Conservation (phyloP, 1,140 invertebrate genomes). For the Bombus superbus region DNA sequence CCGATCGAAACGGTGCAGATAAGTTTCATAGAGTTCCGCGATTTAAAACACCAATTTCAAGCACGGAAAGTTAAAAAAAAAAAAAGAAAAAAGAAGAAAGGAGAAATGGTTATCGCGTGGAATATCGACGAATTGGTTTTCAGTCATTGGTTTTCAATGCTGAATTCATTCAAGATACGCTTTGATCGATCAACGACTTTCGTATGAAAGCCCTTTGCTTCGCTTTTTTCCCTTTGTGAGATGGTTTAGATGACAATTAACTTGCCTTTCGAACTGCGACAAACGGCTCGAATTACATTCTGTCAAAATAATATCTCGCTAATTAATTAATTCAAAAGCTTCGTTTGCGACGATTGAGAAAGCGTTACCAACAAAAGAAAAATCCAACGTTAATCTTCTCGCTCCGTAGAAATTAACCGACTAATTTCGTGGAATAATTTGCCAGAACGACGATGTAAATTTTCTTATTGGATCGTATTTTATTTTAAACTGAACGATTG, state of each 20-base stretch:
- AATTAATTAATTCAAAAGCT: not conserved
- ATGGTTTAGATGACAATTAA: constrained; percentile 11
- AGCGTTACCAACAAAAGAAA: not conserved
- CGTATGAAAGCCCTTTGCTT: constrained; percentile 2
- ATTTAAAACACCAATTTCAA: constrained; percentile 28
- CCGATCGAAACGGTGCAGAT: not conserved
- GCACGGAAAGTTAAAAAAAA: not conserved
- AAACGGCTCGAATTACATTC: not conserved
- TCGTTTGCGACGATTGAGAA: no score
- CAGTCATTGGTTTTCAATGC: constrained; percentile 13
- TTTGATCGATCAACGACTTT: constrained; percentile 29
- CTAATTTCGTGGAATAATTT: not conserved
- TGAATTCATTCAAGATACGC: constrained; percentile 39
- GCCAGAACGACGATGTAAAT: not conserved
- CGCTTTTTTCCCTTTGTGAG: not conserved
- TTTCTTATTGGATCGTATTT: not conserved
- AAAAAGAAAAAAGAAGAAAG: not conserved
- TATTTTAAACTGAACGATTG: not conserved
- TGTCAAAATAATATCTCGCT: not conserved
- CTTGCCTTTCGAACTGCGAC: not conserved
- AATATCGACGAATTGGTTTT: constrained; percentile 31
- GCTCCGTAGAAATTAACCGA: no score
- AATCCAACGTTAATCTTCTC: not conserved
- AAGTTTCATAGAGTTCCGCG: not conserved
- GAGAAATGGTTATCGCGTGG: not conserved